Conservation (phyloP, 2,888 invertebrate species). For the Timema podura region DNA sequence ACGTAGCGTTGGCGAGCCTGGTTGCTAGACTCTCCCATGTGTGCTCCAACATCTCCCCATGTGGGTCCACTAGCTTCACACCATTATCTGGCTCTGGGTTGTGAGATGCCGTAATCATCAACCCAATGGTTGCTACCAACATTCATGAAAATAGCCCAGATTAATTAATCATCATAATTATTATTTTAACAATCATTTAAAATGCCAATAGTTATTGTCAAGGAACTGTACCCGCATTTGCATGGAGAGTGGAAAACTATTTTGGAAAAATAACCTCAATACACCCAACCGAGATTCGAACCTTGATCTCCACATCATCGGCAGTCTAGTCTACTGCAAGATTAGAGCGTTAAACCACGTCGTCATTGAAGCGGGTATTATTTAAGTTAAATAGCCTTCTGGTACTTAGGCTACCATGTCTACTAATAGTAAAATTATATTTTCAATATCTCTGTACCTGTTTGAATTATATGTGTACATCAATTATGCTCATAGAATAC, state of each 20-base stretch:
- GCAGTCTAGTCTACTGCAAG: too few relatives aligned
- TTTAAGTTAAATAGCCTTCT: not conserved
- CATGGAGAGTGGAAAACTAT: too few relatives aligned
- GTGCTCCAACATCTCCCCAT: constrained; percentile 92
- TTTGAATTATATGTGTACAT: too few relatives aligned
- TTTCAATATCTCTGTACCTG: too few relatives aligned
- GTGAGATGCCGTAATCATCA: constrained; percentile 99
- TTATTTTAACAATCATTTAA: constrained; percentile 14
- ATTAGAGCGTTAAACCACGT: too few relatives aligned
- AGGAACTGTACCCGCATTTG: too few relatives aligned
- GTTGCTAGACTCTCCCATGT: constrained; percentile 92
- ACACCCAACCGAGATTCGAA: too few relatives aligned
- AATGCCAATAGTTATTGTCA: not conserved
- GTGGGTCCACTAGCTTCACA: constrained; percentile 92
- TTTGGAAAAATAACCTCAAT: too few relatives aligned
- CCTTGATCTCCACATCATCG: too few relatives aligned
- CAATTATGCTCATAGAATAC: too few relatives aligned
- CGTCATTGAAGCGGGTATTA: too few relatives aligned
- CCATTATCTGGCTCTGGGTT: constrained; percentile 96
- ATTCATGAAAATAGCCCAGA: constrained; percentile 10
- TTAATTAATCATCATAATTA: constrained; percentile 2
- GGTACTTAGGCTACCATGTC: constrained; percentile 1
- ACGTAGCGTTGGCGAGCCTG: constrained; percentile 76
- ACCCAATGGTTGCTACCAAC: constrained; percentile 68
- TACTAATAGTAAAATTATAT: too few relatives aligned